Evolutionary conservation across 2,888 invertebrate genomes (phyloP).

Genomic region (Molanna angustata): DNA sequence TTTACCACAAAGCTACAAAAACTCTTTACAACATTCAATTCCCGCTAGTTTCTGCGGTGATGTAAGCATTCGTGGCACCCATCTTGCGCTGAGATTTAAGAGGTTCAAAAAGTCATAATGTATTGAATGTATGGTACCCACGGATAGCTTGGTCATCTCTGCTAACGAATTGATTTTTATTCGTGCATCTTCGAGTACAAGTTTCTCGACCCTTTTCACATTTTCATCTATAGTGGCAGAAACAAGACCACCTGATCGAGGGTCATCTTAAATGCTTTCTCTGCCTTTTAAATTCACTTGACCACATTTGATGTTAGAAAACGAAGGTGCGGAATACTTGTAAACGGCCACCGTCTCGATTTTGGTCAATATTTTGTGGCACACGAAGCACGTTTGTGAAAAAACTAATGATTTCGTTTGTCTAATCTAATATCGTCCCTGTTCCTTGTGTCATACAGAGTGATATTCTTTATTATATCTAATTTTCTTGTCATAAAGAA

Average conservation of each 20-base stretch:
- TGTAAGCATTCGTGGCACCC: conserved; percentile 36
- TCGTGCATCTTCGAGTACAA: conserved; percentile 4
- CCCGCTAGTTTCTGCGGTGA: conserved; percentile 32
- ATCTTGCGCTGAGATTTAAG: conserved; percentile 35
- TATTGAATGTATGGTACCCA: conserved; percentile 3
- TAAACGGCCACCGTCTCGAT: conserved; percentile 22
- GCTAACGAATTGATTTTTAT: conserved; percentile 1
- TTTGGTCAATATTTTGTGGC: conserved; percentile 27
- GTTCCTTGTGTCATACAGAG: too few relatives aligned
- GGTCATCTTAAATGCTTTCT: conserved; percentile 6
- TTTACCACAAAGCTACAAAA: conserved; percentile 22
- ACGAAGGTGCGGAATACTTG: conserved; percentile 13
- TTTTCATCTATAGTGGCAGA: conserved; percentile 13
- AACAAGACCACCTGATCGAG: conserved; percentile 9
- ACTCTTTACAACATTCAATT: conserved; percentile 25
- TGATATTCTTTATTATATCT: too few relatives aligned
- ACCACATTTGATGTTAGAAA: conserved; percentile 21
- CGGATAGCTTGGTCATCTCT: conserved; percentile 3
- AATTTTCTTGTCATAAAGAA: too few relatives aligned
- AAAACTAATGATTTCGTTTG: not conserved
- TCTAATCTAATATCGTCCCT: too few relatives aligned
- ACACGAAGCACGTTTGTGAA: not conserved
- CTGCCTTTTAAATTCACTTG: conserved; percentile 15
- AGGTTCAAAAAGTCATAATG: not conserved
- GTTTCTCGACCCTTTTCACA: conserved; percentile 6